phyloP scores from a whole-genome alignment of 1,140 invertebrate species.

The Sipha flava region DNA sequence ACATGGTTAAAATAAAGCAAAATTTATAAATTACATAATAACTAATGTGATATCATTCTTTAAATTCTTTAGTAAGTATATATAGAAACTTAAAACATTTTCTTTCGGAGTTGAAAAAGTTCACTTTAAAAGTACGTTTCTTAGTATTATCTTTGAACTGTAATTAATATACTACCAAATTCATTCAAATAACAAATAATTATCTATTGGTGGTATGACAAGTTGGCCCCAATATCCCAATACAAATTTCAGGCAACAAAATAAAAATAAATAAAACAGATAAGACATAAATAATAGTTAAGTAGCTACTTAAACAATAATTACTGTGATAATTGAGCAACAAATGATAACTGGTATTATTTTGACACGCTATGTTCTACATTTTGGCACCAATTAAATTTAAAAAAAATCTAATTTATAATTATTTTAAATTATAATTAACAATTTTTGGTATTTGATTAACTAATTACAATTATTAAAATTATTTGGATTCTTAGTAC shows the following conservation, averaged over 20 bases:
- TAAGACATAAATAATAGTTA: background rate
- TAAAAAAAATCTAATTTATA: background rate
- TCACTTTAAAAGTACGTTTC: background rate
- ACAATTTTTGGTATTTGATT: slow-evolving; percentile 14
- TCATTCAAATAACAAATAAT: background rate
- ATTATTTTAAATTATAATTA: background rate
- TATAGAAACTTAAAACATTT: background rate
- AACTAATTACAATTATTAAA: background rate
- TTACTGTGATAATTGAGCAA: slow-evolving; percentile 27
- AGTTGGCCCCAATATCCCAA: background rate
- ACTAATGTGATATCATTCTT: background rate
- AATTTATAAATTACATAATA: background rate
- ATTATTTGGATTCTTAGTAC: background rate
- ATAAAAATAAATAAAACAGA: background rate
- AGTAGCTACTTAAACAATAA: background rate
- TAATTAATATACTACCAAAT: background rate
- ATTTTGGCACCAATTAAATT: slow-evolving; percentile 28
- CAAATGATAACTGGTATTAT: slow-evolving; percentile 12
- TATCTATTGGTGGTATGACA: background rate
- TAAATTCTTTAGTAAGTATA: background rate
- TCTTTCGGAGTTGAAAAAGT: background rate
- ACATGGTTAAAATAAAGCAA: background rate
- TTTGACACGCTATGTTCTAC: slow-evolving; percentile 9
- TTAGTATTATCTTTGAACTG: background rate
- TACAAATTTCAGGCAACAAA: background rate